Percentiles rank a stretch among this genome's conserved stretches.
These are phyloP conservation scores for Muscicapa adusta DNA, from an alignment of 2,113 vertebrate genomes.

Conservation along the genomic window DNA sequence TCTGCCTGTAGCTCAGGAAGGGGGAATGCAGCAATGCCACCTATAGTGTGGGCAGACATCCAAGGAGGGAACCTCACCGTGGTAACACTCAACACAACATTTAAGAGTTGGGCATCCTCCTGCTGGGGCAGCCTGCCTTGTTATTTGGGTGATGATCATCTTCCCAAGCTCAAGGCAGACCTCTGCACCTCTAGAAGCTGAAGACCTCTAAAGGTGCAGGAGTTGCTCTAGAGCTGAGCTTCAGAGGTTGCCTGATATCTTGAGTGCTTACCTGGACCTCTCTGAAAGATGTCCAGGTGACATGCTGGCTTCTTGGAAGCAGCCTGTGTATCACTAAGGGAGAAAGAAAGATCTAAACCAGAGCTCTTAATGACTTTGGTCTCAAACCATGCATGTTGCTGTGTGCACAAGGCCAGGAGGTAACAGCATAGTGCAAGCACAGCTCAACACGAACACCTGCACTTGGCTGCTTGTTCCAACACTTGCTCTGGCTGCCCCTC, in stretches of 20 bases:
- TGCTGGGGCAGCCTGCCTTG: background rate
- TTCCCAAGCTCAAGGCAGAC: background rate
- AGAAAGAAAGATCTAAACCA: background rate
- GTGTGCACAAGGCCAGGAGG: background rate
- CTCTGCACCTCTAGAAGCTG: background rate
- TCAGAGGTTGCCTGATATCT: background rate
- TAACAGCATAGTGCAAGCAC: background rate
- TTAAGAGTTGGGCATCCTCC: background rate
- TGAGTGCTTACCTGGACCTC: background rate
- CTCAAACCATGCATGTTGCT: background rate
- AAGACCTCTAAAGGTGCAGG: background rate
- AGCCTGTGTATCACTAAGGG: background rate
- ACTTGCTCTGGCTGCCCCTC: background rate
- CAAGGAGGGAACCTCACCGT: background rate
- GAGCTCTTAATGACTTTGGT: accelerated
- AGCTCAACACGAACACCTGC: accelerated
- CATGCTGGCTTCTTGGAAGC: background rate
- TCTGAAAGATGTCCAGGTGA: background rate
- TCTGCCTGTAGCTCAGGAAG: background rate
- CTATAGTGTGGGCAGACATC: background rate
- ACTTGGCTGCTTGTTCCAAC: background rate
- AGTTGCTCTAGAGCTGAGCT: background rate
- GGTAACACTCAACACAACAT: background rate
- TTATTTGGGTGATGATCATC: background rate
- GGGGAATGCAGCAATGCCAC: background rate